Evolutionary conservation across 2,113 vertebrate genomes (phyloP).

Genomic region (Vulpes vulpes): DNA sequence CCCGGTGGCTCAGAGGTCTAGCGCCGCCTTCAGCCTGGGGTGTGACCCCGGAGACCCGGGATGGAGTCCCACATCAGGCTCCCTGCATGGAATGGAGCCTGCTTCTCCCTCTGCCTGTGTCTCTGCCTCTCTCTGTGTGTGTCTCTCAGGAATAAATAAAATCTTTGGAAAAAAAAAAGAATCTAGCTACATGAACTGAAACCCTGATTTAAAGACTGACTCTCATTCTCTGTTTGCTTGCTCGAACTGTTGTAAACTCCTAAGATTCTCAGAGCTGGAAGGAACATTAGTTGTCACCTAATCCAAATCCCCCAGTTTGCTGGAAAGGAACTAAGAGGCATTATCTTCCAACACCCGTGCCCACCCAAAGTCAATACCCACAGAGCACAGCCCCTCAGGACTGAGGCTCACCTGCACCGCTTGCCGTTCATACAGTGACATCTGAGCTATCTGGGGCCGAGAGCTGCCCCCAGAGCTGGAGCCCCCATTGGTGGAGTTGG

Average conservation of each 20-base stretch:
- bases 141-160: too few relatives aligned
- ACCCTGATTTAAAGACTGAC: background rate
- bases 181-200: background rate
- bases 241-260: background rate
- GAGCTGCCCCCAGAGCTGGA: constrained; percentile 93
- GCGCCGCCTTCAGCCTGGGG: too few relatives aligned
- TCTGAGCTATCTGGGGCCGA: constrained; percentile 96
- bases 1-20: too few relatives aligned
- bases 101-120: too few relatives aligned
- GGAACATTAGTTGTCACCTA: background rate
- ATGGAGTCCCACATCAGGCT: too few relatives aligned
- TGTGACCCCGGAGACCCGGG: too few relatives aligned
- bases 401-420: constrained; percentile 93
- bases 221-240: constrained; percentile 17
- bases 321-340: background rate
- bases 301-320: background rate
- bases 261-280: background rate
- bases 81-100: too few relatives aligned
- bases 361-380: background rate
- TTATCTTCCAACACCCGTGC: background rate
- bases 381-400: background rate
- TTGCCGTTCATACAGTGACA: constrained; percentile 97
- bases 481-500: constrained; percentile 91
- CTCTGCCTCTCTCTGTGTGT: too few relatives aligned
- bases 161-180: background rate